A percentile compares a stretch with the other conserved stretches of the same genome.
Evolutionary conservation across 2,888 invertebrate species (phyloP).

Genomic region (Strigamia maritima): DNA sequence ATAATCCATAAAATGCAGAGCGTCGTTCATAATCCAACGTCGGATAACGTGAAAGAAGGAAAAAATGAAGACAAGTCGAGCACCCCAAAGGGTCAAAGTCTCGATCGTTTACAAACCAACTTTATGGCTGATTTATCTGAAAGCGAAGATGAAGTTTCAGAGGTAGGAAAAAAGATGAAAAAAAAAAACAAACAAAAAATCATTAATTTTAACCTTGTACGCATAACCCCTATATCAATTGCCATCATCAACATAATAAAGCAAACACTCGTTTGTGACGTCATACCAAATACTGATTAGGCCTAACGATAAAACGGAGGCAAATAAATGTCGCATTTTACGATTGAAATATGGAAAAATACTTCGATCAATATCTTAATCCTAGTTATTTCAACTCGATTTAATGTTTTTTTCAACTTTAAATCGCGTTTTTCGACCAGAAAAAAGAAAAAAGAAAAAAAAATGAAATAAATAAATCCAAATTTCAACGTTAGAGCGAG

Average conservation of each 20-base stretch:
- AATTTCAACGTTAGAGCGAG: no score
- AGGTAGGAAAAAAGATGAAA: conserved; percentile 67
- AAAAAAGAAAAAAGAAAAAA: background rate
- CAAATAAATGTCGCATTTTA: background rate
- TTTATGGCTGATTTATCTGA: conserved; percentile 91
- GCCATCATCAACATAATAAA: no score
- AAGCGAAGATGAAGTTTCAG: conserved; percentile 93
- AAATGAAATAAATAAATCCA: background rate
- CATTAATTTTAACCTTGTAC: conserved; percentile 45
- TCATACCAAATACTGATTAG: no score
- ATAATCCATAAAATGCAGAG: conserved; percentile 66
- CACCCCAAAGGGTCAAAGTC: conserved; percentile 44
- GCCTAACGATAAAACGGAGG: background rate
- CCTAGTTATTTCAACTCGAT: no score
- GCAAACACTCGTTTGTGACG: no score
- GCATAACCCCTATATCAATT: no score
- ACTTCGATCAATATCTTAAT: no score
- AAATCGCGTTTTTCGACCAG: background rate
- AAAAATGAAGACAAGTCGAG: conserved; percentile 40
- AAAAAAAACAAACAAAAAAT: background rate
- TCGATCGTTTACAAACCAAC: conserved; percentile 64
- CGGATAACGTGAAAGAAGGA: conserved; percentile 55
- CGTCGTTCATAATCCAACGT: conserved; percentile 72
- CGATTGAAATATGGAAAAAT: no score
- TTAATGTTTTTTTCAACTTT: no score